These are phyloP conservation scores for Ips typographus DNA, from an alignment of 1,140 invertebrate species.

Conservation along the genomic window DNA sequence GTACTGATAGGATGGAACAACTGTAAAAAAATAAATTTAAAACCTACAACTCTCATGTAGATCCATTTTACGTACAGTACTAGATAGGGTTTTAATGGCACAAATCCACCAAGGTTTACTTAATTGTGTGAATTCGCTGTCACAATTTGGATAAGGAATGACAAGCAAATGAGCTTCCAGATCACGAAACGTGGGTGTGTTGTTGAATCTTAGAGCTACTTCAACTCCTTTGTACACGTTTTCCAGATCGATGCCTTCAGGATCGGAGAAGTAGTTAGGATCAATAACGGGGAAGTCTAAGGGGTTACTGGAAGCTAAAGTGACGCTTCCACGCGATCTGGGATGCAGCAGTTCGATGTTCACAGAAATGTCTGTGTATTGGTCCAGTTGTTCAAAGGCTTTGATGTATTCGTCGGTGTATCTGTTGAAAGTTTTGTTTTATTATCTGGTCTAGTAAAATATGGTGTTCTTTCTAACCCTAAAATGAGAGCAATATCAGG, in stretches of 20 bases:
- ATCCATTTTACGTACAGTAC: conserved; percentile 36
- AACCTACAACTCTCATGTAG: not conserved
- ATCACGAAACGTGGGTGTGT: conserved; percentile 60
- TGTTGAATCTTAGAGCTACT: conserved; percentile 58
- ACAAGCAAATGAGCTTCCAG: conserved; percentile 51
- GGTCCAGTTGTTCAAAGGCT: conserved; percentile 1
- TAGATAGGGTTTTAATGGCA: conserved; percentile 48
- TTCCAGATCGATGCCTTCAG: conserved; percentile 60
- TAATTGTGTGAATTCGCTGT: conserved; percentile 10
- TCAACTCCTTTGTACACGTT: conserved; percentile 64
- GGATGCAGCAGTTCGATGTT: conserved; percentile 61
- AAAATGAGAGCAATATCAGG: conserved; percentile 8
- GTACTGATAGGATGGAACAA: conserved; percentile 59
- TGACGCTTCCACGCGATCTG: conserved; percentile 70
- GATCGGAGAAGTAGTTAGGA: conserved; percentile 71
- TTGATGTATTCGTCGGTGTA: conserved; percentile 16
- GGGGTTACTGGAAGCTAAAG: conserved; percentile 67
- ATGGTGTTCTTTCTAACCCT: conserved; percentile 5
- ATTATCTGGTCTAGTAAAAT: not conserved
- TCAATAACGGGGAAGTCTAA: conserved; percentile 73
- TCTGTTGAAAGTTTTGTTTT: conserved; percentile 1
- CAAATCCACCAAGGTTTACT: conserved; percentile 62
- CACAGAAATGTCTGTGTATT: conserved; percentile 5
- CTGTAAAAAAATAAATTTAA: conserved; percentile 48
- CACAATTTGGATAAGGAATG: conserved; percentile 12